Percentiles rank a stretch among this genome's conserved stretches.
These are phyloP conservation scores for Cryptops parisi DNA, from an alignment of 2,888 invertebrate species.

Conservation along the genomic window DNA sequence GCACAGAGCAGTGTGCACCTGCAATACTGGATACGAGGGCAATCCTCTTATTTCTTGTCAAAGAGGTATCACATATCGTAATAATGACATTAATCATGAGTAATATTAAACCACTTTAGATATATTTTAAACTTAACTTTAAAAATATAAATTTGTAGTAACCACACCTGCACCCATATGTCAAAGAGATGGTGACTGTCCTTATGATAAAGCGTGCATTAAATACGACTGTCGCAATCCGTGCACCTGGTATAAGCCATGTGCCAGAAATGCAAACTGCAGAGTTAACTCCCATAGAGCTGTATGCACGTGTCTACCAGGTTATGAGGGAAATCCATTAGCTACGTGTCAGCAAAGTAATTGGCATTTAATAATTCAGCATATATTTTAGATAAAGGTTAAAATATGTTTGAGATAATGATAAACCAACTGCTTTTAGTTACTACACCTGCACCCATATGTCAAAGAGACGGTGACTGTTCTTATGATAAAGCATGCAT, in stretches of 20 bases:
- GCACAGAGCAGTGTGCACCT: slow-evolving; percentile 31
- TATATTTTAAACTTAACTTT: background rate
- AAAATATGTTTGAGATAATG: no score
- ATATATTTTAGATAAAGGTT: no score
- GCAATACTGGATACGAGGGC: slow-evolving; percentile 24
- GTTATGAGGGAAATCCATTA: slow-evolving; percentile 25
- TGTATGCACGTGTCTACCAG: slow-evolving; percentile 22
- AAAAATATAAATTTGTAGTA: background rate
- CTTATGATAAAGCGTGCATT: slow-evolving; percentile 13
- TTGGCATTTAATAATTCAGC: background rate
- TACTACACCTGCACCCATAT: slow-evolving; percentile 9
- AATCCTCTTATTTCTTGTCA: slow-evolving; percentile 24
- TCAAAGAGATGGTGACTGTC: slow-evolving; percentile 13
- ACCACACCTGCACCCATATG: slow-evolving; percentile 15
- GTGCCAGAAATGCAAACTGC: slow-evolving; percentile 23
- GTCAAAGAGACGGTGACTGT: slow-evolving; percentile 14
- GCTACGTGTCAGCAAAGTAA: slow-evolving; percentile 14
- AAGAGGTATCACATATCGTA: slow-evolving; percentile 16
- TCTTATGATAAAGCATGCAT: slow-evolving; percentile 41
- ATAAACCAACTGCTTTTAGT: no score
- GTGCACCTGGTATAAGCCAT: slow-evolving; percentile 16
- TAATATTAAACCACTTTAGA: background rate
- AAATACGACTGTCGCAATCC: slow-evolving; percentile 16
- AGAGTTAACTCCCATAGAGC: slow-evolving; percentile 22
- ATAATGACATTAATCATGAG: background rate